Conservation (phyloP, 2,888 invertebrate genomes). For the Gymnosoma rotundatum region DNA sequence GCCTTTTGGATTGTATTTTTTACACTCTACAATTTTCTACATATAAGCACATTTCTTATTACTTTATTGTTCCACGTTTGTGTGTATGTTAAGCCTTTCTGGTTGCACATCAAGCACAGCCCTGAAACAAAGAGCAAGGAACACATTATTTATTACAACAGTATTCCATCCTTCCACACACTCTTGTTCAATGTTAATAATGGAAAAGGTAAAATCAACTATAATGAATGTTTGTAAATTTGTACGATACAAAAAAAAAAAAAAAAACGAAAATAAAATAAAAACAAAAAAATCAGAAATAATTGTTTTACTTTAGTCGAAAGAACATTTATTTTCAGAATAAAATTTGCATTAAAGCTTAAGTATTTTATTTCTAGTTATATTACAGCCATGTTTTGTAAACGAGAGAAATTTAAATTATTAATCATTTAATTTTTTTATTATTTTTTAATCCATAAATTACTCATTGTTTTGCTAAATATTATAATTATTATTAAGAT, state of each 20-base stretch:
- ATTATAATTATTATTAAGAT: too few species aligned
- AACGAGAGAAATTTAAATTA: too few species aligned
- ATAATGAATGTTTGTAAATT: neutral
- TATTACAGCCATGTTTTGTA: too few species aligned
- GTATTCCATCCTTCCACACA: conserved; percentile 1
- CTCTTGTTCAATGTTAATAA: neutral
- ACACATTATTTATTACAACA: conserved; percentile 46
- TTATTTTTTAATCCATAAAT: too few species aligned
- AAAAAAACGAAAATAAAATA: too few species aligned
- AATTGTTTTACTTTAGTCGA: neutral
- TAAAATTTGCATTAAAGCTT: too few species aligned
- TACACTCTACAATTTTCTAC: neutral
- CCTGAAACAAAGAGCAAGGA: conserved; percentile 8
- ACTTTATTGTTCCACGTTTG: too few species aligned
- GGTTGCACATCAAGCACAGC: neutral
- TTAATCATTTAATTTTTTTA: too few species aligned
- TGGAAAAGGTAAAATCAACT: neutral
- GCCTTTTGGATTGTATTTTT: neutral
- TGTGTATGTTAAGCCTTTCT: neutral
- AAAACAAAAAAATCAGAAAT: too few species aligned
- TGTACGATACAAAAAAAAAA: neutral
- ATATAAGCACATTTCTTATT: neutral
- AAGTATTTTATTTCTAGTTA: too few species aligned
- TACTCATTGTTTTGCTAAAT: too few species aligned
- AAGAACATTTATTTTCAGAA: neutral